phyloP scores from a whole-genome alignment of 2,113 vertebrate genomes.

The Rostratula benghalensis region DNA sequence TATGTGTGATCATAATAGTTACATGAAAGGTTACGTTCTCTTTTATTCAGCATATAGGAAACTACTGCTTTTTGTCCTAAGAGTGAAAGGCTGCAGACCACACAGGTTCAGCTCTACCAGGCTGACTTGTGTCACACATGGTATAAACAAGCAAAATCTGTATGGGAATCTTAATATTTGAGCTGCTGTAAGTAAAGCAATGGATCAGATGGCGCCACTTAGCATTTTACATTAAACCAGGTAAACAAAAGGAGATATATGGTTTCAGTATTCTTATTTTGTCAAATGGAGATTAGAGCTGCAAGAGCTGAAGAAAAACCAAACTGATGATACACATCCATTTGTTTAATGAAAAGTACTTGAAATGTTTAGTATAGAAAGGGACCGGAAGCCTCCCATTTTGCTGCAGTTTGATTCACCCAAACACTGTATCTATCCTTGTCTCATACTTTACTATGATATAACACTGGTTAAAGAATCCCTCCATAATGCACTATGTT shows the following conservation, averaged over 20 bases:
- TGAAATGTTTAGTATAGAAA: neutral
- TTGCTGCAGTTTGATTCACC: neutral
- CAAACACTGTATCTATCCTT: neutral
- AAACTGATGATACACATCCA: neutral
- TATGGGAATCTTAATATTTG: slow-evolving; percentile 33
- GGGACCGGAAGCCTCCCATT: neutral
- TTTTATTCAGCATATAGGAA: slow-evolving; percentile 22
- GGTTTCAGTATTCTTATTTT: neutral
- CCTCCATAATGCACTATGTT: neutral
- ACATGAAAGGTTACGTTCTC: neutral
- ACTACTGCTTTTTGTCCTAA: slow-evolving; percentile 8
- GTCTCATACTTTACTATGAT: neutral
- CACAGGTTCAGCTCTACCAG: slow-evolving; percentile 41
- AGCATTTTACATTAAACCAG: neutral
- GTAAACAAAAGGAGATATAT: slow-evolving; percentile 5
- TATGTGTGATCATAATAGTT: neutral
- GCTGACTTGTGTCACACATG: neutral
- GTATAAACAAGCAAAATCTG: slow-evolving; percentile 43
- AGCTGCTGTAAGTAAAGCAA: slow-evolving; percentile 25
- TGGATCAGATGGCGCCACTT: slow-evolving; percentile 32
- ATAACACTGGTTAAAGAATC: neutral
- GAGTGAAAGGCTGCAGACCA: slow-evolving; percentile 45
- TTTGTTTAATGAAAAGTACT: slow-evolving; percentile 28
- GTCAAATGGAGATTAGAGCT: neutral
- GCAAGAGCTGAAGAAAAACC: neutral